These are phyloP conservation scores for Procavia capensis DNA, from an alignment of 2,113 vertebrate species.

Conservation along the genomic window DNA sequence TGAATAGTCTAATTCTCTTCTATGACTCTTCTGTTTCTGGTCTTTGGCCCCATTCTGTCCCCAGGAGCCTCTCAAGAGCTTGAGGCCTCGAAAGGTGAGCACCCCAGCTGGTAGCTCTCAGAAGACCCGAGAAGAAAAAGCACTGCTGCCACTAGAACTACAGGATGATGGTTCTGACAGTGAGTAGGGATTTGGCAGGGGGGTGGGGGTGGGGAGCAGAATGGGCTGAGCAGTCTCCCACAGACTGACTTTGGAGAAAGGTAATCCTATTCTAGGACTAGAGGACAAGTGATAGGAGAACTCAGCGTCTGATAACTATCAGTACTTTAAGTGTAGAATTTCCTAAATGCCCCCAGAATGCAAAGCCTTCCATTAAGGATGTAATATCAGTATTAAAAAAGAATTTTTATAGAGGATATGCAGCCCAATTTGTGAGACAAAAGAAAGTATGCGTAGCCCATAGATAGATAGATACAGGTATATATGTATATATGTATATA, in stretches of 20 bases:
- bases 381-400: not conserved
- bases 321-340: not conserved
- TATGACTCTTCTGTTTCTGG: not conserved
- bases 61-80: constrained; percentile 94
- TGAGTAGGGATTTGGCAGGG: constrained; percentile 81
- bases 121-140: constrained; percentile 90
- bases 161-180: constrained; percentile 92
- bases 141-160: constrained; percentile 87
- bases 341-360: too few relatives aligned
- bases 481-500: not conserved
- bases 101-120: constrained; percentile 87
- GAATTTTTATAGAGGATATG: not conserved
- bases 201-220: too few relatives aligned
- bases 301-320: not conserved
- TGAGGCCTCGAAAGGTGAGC: constrained; percentile 90
- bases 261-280: not conserved
- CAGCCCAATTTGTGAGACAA: not conserved
- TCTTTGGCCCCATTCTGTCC: not conserved
- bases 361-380: not conserved
- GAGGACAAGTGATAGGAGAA: not conserved
- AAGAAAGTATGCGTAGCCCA: not conserved
- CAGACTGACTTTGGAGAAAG: not conserved
- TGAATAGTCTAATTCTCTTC: not conserved
- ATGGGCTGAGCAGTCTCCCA: not conserved
- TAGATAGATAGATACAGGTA: not conserved